phyloP scores from a whole-genome alignment of 2,888 invertebrate species.

The Neocrepidodera transversa region DNA sequence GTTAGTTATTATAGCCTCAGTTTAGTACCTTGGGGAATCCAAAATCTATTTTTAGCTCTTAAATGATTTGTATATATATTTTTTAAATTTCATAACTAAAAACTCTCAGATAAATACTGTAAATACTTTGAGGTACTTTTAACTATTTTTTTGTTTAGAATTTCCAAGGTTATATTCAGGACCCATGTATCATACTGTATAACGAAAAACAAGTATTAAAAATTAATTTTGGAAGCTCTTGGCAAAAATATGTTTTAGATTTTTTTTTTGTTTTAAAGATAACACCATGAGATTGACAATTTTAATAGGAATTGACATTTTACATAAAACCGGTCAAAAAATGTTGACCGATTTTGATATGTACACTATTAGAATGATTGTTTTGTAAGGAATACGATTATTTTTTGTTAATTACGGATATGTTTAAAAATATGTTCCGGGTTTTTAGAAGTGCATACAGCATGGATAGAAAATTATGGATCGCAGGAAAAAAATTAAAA shows the following conservation, averaged over 20 bases:
- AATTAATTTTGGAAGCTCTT: constrained; percentile 11
- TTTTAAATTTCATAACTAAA: too few relatives aligned
- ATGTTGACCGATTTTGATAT: constrained; percentile 41
- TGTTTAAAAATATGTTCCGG: constrained; percentile 1
- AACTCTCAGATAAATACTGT: too few relatives aligned
- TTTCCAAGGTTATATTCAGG: too few relatives aligned
- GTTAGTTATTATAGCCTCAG: too few relatives aligned
- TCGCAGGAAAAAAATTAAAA: too few relatives aligned
- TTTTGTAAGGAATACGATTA: constrained; percentile 34
- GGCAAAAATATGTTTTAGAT: constrained; percentile 15
- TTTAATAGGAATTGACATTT: constrained; percentile 45
- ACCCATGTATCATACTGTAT: too few relatives aligned
- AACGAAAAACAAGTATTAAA: neutral
- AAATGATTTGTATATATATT: too few relatives aligned
- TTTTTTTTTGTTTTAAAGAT: constrained; percentile 5
- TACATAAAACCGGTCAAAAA: constrained; percentile 30
- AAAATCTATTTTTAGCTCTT: too few relatives aligned
- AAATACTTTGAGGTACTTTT: too few relatives aligned
- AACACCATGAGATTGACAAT: constrained; percentile 21
- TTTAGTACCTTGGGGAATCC: too few relatives aligned
- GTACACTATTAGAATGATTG: constrained; percentile 42
- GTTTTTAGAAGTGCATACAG: neutral
- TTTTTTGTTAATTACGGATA: constrained; percentile 24
- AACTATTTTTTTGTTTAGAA: too few relatives aligned
- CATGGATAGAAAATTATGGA: too few relatives aligned